Evolutionary conservation across 2,797 vertebrate species (phyloP).

Genomic region (Syngnathus rostellatus): DNA sequence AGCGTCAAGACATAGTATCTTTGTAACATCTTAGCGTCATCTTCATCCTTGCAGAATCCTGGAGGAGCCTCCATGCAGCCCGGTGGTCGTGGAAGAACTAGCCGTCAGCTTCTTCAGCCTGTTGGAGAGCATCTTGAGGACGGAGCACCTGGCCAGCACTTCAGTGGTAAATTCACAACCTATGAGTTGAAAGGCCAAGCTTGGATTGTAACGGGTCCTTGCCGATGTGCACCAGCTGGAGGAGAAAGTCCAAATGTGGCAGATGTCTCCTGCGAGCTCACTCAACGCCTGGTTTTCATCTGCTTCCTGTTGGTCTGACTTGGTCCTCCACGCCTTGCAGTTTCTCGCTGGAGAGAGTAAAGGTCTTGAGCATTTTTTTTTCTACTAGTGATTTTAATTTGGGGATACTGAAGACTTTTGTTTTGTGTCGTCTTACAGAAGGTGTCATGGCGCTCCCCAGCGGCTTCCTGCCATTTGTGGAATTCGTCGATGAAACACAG

Average conservation of each 20-base stretch:
- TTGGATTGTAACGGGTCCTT: background rate
- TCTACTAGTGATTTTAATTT: no score
- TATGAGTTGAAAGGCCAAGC: background rate
- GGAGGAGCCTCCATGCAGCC: conserved; percentile 82
- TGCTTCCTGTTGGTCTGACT: conserved; percentile 88
- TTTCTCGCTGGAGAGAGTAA: conserved; percentile 89
- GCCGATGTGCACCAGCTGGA: conserved; percentile 72
- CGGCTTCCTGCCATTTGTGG: conserved; percentile 87
- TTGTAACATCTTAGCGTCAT: background rate
- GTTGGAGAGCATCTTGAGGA: conserved; percentile 79
- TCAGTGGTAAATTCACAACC: conserved; percentile 66
- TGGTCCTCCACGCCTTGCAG: conserved; percentile 84
- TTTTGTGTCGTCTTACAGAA: conserved; percentile 39
- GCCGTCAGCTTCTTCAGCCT: conserved; percentile 88
- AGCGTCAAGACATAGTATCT: background rate
- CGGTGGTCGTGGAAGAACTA: conserved; percentile 83
- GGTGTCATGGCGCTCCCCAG: conserved; percentile 77
- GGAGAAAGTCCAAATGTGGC: conserved; percentile 91
- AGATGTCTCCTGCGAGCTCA: conserved; percentile 84
- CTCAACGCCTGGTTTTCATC: conserved; percentile 90
- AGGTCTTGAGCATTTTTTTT: conserved; percentile 52
- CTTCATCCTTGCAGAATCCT: conserved; percentile 68
- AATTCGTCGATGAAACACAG: conserved; percentile 85
- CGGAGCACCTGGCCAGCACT: conserved; percentile 77
- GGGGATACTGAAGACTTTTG: no score